phyloP scores from a whole-genome alignment of 2,888 invertebrate genomes.

The Sialis lutaria region DNA sequence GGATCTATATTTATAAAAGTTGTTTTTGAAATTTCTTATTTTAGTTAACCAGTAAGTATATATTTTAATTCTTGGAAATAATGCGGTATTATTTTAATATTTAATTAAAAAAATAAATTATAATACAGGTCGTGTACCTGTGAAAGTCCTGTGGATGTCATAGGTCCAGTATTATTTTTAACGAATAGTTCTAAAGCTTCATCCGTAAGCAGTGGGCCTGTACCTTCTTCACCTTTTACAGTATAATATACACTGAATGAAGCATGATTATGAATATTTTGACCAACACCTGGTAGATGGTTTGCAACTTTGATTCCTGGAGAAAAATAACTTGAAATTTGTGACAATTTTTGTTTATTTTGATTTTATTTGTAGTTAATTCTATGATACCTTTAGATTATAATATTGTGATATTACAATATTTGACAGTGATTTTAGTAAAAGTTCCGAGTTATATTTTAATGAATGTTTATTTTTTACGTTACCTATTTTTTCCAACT shows the following conservation, averaged over 20 bases:
- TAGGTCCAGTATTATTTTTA: conserved; percentile 4
- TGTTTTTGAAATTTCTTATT: too few relatives aligned
- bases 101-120: background rate
- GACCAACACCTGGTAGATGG: conserved; percentile 21
- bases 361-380: background rate
- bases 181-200: conserved; percentile 3
- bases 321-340: background rate
- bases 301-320: conserved; percentile 16
- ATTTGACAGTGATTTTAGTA: background rate
- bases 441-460: background rate
- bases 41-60: too few relatives aligned
- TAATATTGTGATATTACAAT: background rate
- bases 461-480: background rate
- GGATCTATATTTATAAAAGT: too few relatives aligned
- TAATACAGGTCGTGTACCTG: conserved; percentile 2
- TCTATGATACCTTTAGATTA: background rate
- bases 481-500: conserved; percentile 1
- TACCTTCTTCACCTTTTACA: conserved; percentile 3
- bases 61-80: too few relatives aligned
- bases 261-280: conserved; percentile 15
- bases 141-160: conserved; percentile 8
- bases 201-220: conserved; percentile 1
- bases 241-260: conserved; percentile 6
- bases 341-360: background rate
- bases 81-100: too few relatives aligned